Conservation (phyloP, 2,113 vertebrate species). For the Hystrix cristata region DNA sequence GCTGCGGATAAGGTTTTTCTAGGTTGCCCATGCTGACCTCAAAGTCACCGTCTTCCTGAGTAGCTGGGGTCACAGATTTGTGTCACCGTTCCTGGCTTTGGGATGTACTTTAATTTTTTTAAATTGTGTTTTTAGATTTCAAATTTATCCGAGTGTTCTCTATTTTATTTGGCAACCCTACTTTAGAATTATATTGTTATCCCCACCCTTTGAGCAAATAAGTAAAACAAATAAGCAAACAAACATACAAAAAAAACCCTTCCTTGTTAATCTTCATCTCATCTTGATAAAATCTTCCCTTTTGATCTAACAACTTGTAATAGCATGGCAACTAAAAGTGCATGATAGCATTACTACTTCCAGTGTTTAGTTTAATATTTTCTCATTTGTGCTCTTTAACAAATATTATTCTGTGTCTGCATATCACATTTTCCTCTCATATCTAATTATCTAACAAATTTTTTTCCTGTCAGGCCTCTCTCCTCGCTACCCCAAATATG, state of each 20-base stretch:
- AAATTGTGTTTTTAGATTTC: not conserved
- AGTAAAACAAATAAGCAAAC: not conserved
- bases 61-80: not conserved
- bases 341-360: not conserved
- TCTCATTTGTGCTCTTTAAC: not conserved
- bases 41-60: not conserved
- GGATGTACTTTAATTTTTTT: not conserved
- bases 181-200: not conserved
- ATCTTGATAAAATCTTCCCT: not conserved
- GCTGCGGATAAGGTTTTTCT: not conserved
- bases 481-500: not conserved
- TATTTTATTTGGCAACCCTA: not conserved
- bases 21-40: not conserved
- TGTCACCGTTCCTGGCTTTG: not conserved
- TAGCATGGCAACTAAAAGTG: conserved; percentile 24
- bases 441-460: conserved; percentile 15
- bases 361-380: conserved; percentile 12
- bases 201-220: conserved; percentile 4
- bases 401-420: not conserved
- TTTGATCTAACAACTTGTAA: conserved; percentile 1
- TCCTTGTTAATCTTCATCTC: not conserved
- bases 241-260: not conserved
- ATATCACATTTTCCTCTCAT: not conserved
- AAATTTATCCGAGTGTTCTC: not conserved
- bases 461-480: conserved; percentile 2